Conservation (phyloP, 2,888 invertebrate species). For the Diadegma fenestrale region DNA sequence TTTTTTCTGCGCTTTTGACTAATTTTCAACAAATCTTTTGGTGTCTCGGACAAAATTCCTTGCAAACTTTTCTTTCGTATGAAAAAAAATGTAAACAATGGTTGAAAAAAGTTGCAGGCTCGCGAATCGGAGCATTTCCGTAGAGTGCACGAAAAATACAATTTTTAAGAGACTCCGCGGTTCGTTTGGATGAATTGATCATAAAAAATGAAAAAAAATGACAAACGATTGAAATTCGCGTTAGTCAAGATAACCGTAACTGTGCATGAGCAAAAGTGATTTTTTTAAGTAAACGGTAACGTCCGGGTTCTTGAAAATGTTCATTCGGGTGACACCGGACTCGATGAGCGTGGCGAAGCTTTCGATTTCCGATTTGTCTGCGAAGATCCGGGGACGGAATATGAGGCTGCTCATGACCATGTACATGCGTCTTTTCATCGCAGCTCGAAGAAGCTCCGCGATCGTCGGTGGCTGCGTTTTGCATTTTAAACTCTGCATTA, state of each 20-base stretch:
- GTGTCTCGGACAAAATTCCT: too few relatives aligned
- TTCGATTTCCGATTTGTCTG: constrained; percentile 70
- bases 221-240: background rate
- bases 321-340: constrained; percentile 68
- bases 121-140: too few relatives aligned
- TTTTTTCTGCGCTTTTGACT: too few relatives aligned
- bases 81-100: too few relatives aligned
- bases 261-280: constrained; percentile 70
- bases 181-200: too few relatives aligned
- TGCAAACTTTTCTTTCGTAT: too few relatives aligned
- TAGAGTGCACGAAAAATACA: too few relatives aligned
- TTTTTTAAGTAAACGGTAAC: constrained; percentile 67
- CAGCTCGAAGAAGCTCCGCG: constrained; percentile 68
- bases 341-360: constrained; percentile 64
- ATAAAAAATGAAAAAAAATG: background rate
- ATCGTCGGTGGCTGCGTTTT: constrained; percentile 72
- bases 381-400: constrained; percentile 74
- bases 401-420: constrained; percentile 69
- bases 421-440: constrained; percentile 73
- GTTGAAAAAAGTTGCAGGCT: too few relatives aligned
- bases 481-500: constrained; percentile 72
- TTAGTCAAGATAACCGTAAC: constrained; percentile 73
- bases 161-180: too few relatives aligned
- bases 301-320: constrained; percentile 74
- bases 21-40: too few relatives aligned